Conservation (phyloP, 2,888 invertebrate genomes). For the Caenorhabditis wallacei region DNA sequence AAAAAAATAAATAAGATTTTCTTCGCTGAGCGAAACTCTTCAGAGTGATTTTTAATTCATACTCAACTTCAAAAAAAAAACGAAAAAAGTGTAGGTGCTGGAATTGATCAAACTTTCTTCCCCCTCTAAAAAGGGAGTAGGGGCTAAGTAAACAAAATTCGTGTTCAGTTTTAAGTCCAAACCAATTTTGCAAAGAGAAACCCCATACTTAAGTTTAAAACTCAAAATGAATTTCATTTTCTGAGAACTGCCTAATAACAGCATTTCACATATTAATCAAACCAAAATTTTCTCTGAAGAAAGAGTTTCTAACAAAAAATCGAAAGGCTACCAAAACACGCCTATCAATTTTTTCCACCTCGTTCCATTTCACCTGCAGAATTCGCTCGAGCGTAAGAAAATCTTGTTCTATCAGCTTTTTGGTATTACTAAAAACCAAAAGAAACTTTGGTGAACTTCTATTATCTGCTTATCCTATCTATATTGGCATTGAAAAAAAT, state of each 20-base stretch:
- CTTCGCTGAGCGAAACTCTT: slow-evolving; percentile 2
- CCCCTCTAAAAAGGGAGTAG: neutral
- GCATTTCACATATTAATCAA: slow-evolving; percentile 9
- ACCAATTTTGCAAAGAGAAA: slow-evolving; percentile 17
- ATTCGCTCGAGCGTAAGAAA: slow-evolving; percentile 30
- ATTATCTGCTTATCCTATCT: slow-evolving; percentile 8
- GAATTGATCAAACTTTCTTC: slow-evolving; percentile 27
- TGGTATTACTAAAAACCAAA: neutral
- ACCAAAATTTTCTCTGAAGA: slow-evolving; percentile 4
- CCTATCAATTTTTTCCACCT: slow-evolving; percentile 48
- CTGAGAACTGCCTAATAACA: slow-evolving; percentile 27
- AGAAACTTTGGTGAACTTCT: neutral
- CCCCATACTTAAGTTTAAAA: slow-evolving; percentile 32
- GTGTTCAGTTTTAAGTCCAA: slow-evolving; percentile 25
- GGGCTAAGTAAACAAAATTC: slow-evolving; percentile 29
- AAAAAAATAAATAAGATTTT: slow-evolving; percentile 12
- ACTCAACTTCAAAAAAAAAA: neutral
- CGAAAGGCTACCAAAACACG: slow-evolving; percentile 36
- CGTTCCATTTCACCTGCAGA: slow-evolving; percentile 50
- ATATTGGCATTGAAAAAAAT: slow-evolving; percentile 16
- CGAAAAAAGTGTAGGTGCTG: slow-evolving; percentile 12
- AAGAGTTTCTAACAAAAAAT: neutral
- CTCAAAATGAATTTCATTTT: slow-evolving; percentile 6
- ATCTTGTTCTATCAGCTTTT: slow-evolving; percentile 1
- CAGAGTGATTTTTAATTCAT: slow-evolving; percentile 16